Evolutionary conservation across 2,113 vertebrate species (phyloP), one percentile per base, ranked within the genome.

Genomic region (Madoqua kirkii): DNA sequence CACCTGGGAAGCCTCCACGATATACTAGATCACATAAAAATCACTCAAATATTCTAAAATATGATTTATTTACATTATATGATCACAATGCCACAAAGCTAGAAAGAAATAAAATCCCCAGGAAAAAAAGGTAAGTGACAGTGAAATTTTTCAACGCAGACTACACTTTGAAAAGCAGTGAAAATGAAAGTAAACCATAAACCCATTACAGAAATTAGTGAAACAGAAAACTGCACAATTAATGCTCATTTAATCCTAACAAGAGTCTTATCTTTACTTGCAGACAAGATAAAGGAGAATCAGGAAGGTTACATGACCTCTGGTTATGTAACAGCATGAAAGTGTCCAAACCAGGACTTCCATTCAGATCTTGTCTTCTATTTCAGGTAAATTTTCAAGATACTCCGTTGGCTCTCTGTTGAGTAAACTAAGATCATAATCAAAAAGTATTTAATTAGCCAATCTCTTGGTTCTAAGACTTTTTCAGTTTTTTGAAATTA

Each of bases 401-500:
- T 7, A 76, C 0, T 1, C 16, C 10, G 3, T 4, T 17, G 2
- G 7, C 19, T 87, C 2, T 55, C 43, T 71, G 36, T 0, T 5
- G 8, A 48, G 79, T 93, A 31, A 87, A 86, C 27, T 23, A 48
- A 55, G 9, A 55, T 84, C 7, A 91, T 50, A 76, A 79, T 9
- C 21, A 6, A 48, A 81, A 79, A 91, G 31, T n/a, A 91, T 93
- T 81, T 54, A 87, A n/a, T 64, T 52, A 67, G 15, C 29, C 33
- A 82, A 79, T 57, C 16, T 43, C 50, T 83, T 43, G 54, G 71
- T 55, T 86, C 45, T 86, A 71, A 85, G 64, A 27, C 9, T 67
- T 87, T 25, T 87, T 93, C 84, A 96, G 57, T 10, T 86, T 83
- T 94, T 31, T 78, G 40, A 96, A 93, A 23, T 57, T 55, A 83